Base-by-base conservation (phyloP, 2,888 invertebrate species). In the Gastracanthus pulcherrimus region DNA sequence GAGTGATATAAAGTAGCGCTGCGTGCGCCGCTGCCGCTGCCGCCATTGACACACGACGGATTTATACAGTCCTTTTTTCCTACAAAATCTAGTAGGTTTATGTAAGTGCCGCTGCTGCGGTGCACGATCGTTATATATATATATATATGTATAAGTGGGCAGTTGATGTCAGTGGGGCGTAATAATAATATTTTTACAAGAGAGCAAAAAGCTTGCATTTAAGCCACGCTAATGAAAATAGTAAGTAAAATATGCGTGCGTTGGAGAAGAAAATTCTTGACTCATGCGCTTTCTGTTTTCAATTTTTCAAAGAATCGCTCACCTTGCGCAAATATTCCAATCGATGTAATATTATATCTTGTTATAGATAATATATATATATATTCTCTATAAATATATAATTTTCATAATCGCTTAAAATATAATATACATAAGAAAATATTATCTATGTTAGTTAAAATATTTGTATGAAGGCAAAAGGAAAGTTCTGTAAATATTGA, bases 201-300 rank as follows among this genome's bases (percentile, higher is more conserved):
- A 13, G 31, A n/a, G 62, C 60, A n/a, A n/a, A n/a, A n/a, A n/a
- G 31, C 34, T 23, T 26, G n/a, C n/a, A n/a, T n/a, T n/a, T n/a
- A n/a, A n/a, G n/a, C n/a, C n/a, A 58, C 38, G 60, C 41, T 45
- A 41, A 60, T 60, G 41, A 72, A 60, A 60, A 72, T 38, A 13
- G 41, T 41, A n/a, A 19, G 55, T 26, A 19, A 7, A n/a, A 6
- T 51, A 23, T 11, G 51, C 51, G 51, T 23, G 23, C 11, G 19
- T 4, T 5, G 3, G 23, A 9, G 23, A 11, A 58, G 38, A 51
- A 34, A 58, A 38, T 3, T 16, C 38, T 13, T 13, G 36, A 58
- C 36, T 38, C 71, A 58, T 36, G 71, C 31, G 29, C 48, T 69
- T 34, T 6, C 51, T 23, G 51, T 55, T 55, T 55, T 4, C 11